Percentiles rank a stretch among this genome's conserved stretches.
Conservation (phyloP, 2,113 vertebrate species). For the Mormyrus lacerda region DNA sequence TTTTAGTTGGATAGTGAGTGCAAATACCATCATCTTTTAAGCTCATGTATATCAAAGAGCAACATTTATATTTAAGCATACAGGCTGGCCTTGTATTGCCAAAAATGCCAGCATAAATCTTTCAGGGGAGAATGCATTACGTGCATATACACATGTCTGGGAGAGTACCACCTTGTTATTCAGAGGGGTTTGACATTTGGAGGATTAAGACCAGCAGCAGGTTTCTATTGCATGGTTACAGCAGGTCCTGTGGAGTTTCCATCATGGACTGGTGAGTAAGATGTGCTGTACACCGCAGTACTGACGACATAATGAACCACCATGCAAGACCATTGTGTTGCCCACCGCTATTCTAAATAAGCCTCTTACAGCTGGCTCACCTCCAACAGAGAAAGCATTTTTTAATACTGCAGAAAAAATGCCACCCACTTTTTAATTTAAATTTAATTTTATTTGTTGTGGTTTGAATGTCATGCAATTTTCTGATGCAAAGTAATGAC, state of each 20-base stretch:
- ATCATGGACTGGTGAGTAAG: slow-evolving; percentile 76
- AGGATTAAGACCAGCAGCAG: slow-evolving; percentile 27
- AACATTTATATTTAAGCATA: slow-evolving; percentile 60
- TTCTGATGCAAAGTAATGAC: neutral
- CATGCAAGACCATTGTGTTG: neutral
- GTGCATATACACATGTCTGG: slow-evolving; percentile 12
- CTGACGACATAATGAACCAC: slow-evolving; percentile 4
- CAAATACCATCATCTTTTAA: slow-evolving; percentile 56
- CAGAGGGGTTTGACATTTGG: slow-evolving; percentile 25
- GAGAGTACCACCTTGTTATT: slow-evolving; percentile 28
- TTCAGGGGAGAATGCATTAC: slow-evolving; percentile 25
- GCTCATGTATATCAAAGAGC: slow-evolving; percentile 64
- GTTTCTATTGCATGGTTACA: slow-evolving; percentile 70
- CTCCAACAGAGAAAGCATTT: slow-evolving; percentile 32
- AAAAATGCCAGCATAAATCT: slow-evolving; percentile 42
- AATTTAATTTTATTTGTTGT: neutral
- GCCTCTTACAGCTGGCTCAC: slow-evolving; percentile 37
- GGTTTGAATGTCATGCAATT: neutral
- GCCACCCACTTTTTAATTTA: neutral
- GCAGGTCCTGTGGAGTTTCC: slow-evolving; percentile 70
- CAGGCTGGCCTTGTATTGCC: slow-evolving; percentile 50
- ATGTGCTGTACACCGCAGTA: slow-evolving; percentile 45
- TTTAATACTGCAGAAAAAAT: neutral
- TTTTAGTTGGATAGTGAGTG: slow-evolving; percentile 40
- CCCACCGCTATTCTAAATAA: neutral